Evolutionary conservation across 2,888 invertebrate species (phyloP).

Genomic region (Chrysolina americana): DNA sequence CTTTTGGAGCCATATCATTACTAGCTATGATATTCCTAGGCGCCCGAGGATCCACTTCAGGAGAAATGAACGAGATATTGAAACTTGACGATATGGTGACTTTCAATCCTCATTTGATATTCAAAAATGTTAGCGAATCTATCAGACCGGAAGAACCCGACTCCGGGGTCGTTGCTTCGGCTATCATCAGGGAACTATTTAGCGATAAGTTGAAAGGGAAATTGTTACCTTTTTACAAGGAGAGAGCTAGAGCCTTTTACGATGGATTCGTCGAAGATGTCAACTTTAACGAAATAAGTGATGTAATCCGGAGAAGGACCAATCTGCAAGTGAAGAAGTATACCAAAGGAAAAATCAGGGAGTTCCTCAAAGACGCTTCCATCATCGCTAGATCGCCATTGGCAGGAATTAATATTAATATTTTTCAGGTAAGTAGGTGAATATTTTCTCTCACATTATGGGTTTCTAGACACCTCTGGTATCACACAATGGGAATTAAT

Average conservation of each 20-base stretch:
- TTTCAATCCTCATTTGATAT: conserved; percentile 90
- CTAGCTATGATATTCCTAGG: conserved; percentile 93
- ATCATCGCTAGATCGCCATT: conserved; percentile 83
- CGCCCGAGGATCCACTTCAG: conserved; percentile 88
- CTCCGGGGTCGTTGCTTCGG: conserved; percentile 84
- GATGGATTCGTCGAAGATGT: conserved; percentile 90
- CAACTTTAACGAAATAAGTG: conserved; percentile 86
- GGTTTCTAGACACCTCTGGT: too few relatives aligned
- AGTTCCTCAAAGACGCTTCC: conserved; percentile 82
- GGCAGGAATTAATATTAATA: conserved; percentile 86
- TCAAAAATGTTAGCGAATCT: conserved; percentile 89
- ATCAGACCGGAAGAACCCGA: conserved; percentile 77
- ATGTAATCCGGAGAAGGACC: conserved; percentile 85
- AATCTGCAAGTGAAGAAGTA: conserved; percentile 85
- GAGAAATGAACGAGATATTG: conserved; percentile 90
- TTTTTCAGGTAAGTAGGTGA: conserved; percentile 77
- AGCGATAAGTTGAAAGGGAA: conserved; percentile 87
- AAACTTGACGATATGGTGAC: conserved; percentile 90
- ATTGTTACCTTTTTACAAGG: conserved; percentile 88
- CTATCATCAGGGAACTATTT: conserved; percentile 86
- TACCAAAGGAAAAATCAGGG: conserved; percentile 82
- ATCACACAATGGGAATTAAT: too few relatives aligned
- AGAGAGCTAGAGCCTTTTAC: conserved; percentile 89
- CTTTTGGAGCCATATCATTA: conserved; percentile 88
- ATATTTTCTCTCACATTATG: background rate